These are phyloP conservation scores for Sphaeramia orbicularis DNA, from an alignment of 2,797 vertebrate species.

Conservation along the genomic window DNA sequence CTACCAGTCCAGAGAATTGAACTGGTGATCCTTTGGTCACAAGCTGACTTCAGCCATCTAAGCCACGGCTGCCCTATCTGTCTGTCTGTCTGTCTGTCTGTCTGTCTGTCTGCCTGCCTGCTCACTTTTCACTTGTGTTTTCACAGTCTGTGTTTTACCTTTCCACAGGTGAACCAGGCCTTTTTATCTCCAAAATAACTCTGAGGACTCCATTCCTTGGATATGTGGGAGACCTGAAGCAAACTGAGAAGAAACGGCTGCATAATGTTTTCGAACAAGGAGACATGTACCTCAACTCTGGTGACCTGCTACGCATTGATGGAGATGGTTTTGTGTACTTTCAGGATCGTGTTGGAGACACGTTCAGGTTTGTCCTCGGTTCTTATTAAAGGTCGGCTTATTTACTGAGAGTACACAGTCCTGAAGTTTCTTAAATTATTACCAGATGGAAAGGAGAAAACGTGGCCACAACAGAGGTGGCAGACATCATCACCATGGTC, in stretches of 20 bases:
- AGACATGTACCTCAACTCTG: constrained; percentile 87
- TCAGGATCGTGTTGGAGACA: constrained; percentile 89
- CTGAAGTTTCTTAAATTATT: neutral
- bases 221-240: constrained; percentile 82
- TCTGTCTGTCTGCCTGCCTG: neutral
- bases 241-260: constrained; percentile 89
- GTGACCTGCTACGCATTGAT: constrained; percentile 85
- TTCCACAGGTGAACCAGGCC: constrained; percentile 84
- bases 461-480: constrained; percentile 89
- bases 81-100: too few species aligned
- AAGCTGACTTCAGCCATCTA: too few species aligned
- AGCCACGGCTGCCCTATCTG: too few species aligned
- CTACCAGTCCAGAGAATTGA: too few species aligned
- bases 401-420: too few species aligned
- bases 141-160: neutral
- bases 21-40: too few species aligned
- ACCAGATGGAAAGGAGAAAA: constrained; percentile 94
- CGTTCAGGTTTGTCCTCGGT: constrained; percentile 83
- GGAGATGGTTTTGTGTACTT: constrained; percentile 86
- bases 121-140: neutral
- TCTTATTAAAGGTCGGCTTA: neutral
- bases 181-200: constrained; percentile 85
- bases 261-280: constrained; percentile 78
- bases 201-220: constrained; percentile 81
- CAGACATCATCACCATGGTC: constrained; percentile 80